A percentile compares a stretch with the other conserved stretches of the same genome.
These are phyloP conservation scores for Cantharis nigra DNA, from an alignment of 2,888 invertebrate species.

Conservation along the genomic window DNA sequence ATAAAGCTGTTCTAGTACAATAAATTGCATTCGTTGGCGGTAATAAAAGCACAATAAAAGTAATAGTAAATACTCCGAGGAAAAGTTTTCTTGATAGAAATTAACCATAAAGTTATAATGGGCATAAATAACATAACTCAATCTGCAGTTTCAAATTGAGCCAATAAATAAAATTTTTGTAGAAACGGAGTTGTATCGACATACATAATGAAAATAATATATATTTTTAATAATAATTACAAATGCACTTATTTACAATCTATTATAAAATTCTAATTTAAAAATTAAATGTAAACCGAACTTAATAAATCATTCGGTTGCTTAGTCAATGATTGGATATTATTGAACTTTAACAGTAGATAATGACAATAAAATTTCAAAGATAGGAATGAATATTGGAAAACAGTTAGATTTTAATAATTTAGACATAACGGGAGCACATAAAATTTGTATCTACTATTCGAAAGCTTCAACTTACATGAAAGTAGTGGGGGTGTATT, in stretches of 20 bases:
- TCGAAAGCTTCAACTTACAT: conserved; percentile 1
- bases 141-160: neutral
- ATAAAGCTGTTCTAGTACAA: neutral
- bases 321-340: neutral
- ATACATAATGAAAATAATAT: neutral
- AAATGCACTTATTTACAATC: neutral
- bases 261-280: neutral
- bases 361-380: neutral
- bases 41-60: neutral
- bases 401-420: neutral
- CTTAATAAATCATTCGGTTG: neutral
- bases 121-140: no score
- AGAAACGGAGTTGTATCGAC: neutral
- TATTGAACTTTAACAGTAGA: conserved; percentile 1
- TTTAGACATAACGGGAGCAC: neutral
- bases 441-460: neutral
- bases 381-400: neutral
- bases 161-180: neutral
- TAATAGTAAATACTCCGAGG: neutral
- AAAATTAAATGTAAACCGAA: neutral
- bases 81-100: neutral
- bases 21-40: neutral
- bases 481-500: conserved; percentile 13
- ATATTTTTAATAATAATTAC: no score
- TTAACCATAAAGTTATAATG: neutral